Evolutionary conservation across 2,888 invertebrate genomes (phyloP).

Genomic region (Orchesellides sinensis): DNA sequence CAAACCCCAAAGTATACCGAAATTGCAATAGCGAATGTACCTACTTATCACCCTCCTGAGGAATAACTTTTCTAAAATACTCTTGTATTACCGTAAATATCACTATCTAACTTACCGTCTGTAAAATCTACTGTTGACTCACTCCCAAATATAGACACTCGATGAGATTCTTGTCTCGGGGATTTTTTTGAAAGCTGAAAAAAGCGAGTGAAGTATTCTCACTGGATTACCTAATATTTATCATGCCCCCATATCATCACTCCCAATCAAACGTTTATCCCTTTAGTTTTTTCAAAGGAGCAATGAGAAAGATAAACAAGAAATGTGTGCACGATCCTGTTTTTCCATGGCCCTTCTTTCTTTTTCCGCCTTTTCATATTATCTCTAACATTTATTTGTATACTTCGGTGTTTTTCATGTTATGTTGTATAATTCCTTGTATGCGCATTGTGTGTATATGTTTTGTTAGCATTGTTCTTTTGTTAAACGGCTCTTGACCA

Average conservation of each 20-base stretch:
- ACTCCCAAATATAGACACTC: too few species aligned
- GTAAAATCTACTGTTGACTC: too few species aligned
- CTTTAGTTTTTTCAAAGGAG: conserved; percentile 12
- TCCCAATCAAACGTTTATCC: conserved; percentile 1
- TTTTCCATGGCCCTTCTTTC: not conserved
- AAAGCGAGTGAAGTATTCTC: conserved; percentile 4
- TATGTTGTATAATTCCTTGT: too few species aligned
- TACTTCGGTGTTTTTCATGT: not conserved
- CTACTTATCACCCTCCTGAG: too few species aligned
- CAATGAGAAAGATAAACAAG: conserved; percentile 52
- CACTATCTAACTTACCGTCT: too few species aligned
- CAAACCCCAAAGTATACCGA: too few species aligned
- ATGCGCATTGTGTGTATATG: conserved; percentile 17
- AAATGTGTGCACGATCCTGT: not conserved
- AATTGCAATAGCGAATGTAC: too few species aligned
- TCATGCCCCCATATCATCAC: not conserved
- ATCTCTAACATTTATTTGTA: too few species aligned
- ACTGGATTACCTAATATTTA: conserved; percentile 32
- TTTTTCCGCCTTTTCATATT: not conserved
- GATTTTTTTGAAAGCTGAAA: too few species aligned
- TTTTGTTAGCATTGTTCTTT: conserved; percentile 40
- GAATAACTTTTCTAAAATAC: too few species aligned
- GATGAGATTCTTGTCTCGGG: too few species aligned
- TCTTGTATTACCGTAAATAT: too few species aligned
- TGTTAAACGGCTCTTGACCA: conserved; percentile 52